Conservation (phyloP, 2,888 invertebrate genomes). For the Eulithis testata region DNA sequence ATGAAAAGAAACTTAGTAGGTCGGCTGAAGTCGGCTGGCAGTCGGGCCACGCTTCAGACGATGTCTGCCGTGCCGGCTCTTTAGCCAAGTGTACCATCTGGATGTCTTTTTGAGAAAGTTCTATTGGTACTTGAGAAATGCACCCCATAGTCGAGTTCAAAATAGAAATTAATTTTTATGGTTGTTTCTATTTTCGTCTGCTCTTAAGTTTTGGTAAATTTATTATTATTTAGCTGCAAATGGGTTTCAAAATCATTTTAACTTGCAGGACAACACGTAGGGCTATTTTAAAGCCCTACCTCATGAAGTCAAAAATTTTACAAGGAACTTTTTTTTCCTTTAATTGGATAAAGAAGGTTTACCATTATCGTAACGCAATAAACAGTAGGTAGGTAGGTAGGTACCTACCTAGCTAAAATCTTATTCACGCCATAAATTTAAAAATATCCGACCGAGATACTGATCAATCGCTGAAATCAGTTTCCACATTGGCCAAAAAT, state of each 20-base stretch:
- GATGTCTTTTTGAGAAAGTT: conserved; percentile 24
- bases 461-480: conserved; percentile 6
- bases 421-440: background rate
- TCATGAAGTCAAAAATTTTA: too few species aligned
- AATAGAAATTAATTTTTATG: conserved; percentile 17
- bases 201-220: too few species aligned
- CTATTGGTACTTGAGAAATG: conserved; percentile 9
- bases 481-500: too few species aligned
- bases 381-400: background rate
- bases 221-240: too few species aligned
- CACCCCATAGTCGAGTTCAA: conserved; percentile 13
- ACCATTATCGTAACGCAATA: background rate
- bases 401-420: background rate
- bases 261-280: too few species aligned
- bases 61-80: conserved; percentile 14
- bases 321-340: too few species aligned
- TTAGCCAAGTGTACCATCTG: conserved; percentile 24
- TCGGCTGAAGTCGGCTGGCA: conserved; percentile 6
- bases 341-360: background rate
- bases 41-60: conserved; percentile 11
- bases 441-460: conserved; percentile 6
- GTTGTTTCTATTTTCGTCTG: too few species aligned
- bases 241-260: too few species aligned
- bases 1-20: conserved; percentile 35
- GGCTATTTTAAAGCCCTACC: too few species aligned